Evolutionary conservation across 2,888 invertebrate species (phyloP).

Genomic region (Uropetala carovei): DNA sequence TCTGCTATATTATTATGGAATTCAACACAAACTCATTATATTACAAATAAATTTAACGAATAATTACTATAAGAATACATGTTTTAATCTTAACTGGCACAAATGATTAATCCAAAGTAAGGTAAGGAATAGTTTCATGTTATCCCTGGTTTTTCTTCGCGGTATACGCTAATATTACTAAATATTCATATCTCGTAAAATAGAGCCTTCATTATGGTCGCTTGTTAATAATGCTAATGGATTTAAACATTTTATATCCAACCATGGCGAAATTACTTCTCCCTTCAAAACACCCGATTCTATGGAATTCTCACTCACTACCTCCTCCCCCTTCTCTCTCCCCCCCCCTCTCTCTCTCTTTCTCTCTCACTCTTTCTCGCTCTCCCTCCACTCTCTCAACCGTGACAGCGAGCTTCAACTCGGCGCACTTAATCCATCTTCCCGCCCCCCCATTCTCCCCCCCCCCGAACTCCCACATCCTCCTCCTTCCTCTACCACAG

Average conservation of each 20-base stretch:
- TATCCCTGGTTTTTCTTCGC: background rate
- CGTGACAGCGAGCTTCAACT: slow-evolving; percentile 46
- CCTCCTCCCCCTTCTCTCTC: background rate
- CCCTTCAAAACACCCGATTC: background rate
- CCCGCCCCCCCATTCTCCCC: background rate
- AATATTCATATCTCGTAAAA: slow-evolving; percentile 54
- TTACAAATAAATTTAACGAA: too few species aligned
- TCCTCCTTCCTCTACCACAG: background rate
- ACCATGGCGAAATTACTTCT: slow-evolving; percentile 25
- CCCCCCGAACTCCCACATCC: background rate
- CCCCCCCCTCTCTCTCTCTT: background rate
- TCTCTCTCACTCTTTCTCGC: background rate
- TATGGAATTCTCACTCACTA: background rate
- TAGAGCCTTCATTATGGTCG: slow-evolving; percentile 46
- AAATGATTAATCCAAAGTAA: background rate
- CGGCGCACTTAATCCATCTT: slow-evolving; percentile 47
- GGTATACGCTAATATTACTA: slow-evolving; percentile 28
- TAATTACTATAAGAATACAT: too few species aligned
- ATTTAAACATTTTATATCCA: slow-evolving; percentile 54
- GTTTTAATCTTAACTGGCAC: background rate
- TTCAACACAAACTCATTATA: too few species aligned
- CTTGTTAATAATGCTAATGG: slow-evolving; percentile 64
- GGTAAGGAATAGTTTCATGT: background rate
- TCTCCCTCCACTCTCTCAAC: slow-evolving; percentile 21
- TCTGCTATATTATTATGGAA: too few species aligned